Conservation (phyloP, 1,140 invertebrate species). For the Copidosoma floridanum region DNA sequence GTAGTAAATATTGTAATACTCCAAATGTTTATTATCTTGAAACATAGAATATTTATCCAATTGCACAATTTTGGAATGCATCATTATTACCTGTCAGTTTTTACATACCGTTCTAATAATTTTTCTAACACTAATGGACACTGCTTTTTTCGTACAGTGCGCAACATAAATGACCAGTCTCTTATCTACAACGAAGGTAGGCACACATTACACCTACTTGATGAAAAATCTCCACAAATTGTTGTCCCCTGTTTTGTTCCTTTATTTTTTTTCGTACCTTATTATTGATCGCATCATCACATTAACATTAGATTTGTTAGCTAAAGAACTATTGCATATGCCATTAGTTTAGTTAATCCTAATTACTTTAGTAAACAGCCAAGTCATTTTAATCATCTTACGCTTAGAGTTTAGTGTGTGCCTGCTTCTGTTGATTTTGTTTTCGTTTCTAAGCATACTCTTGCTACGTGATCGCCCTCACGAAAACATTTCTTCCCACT, state of each 20-base stretch:
- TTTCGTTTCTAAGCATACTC: not conserved
- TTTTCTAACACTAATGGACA: slow-evolving; percentile 22
- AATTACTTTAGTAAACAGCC: not conserved
- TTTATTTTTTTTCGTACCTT: too few species aligned
- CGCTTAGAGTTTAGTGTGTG: slow-evolving; percentile 45
- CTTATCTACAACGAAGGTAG: slow-evolving; percentile 55
- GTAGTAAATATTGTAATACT: too few species aligned
- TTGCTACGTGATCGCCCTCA: not conserved
- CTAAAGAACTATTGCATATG: not conserved
- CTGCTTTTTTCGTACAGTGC: slow-evolving; percentile 47
- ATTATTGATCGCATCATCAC: not conserved
- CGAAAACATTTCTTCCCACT: slow-evolving; percentile 3
- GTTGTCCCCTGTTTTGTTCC: not conserved
- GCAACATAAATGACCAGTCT: slow-evolving; percentile 47
- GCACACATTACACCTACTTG: slow-evolving; percentile 51
- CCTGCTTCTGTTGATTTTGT: slow-evolving; percentile 39
- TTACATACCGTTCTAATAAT: too few species aligned
- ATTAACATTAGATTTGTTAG: slow-evolving; percentile 10
- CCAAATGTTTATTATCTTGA: too few species aligned
- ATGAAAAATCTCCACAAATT: not conserved
- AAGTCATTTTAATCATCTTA: not conserved
- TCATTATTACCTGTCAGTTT: too few species aligned
- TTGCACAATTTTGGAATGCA: too few species aligned
- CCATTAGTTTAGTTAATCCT: not conserved
- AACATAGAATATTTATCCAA: too few species aligned